A percentile compares a stretch with the other conserved stretches of the same genome.
Evolutionary conservation across 2,888 invertebrate genomes (phyloP).

Genomic region (Microchrysa polita): DNA sequence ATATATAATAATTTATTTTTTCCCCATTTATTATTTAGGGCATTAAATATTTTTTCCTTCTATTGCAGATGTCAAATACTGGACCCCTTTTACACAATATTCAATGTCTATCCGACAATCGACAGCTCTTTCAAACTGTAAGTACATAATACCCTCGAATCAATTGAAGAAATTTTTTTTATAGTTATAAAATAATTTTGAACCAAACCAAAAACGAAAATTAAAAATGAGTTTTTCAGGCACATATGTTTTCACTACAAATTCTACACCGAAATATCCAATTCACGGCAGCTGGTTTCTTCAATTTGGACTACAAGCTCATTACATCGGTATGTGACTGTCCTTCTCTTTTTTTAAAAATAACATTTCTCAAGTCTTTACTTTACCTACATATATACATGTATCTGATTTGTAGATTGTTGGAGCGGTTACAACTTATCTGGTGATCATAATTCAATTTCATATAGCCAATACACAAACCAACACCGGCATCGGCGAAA

Average conservation of each 20-base stretch:
- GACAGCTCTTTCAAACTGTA: conserved; percentile 50
- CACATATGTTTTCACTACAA: conserved; percentile 56
- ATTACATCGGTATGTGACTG: conserved; percentile 55
- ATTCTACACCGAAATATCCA: conserved; percentile 55
- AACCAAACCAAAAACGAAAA: no score
- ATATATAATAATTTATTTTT: no score
- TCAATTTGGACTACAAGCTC: conserved; percentile 56
- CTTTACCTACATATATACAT: no score
- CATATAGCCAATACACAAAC: conserved; percentile 32
- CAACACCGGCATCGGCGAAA: no score
- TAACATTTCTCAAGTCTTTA: conserved; percentile 30
- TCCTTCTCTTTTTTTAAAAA: neutral
- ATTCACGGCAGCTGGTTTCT: conserved; percentile 57
- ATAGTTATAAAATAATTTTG: neutral
- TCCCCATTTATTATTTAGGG: no score
- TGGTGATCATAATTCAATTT: conserved; percentile 56
- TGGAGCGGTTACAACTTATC: conserved; percentile 56
- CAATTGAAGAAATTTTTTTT: neutral
- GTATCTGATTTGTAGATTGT: conserved; percentile 54
- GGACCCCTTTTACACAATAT: conserved; percentile 54
- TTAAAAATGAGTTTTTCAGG: no score
- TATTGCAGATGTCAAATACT: conserved; percentile 56
- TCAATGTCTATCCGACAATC: conserved; percentile 49
- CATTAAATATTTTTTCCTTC: no score
- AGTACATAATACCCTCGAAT: neutral